phyloP scores from a whole-genome alignment of 2,797 vertebrate genomes.

The Natrix natrix region DNA sequence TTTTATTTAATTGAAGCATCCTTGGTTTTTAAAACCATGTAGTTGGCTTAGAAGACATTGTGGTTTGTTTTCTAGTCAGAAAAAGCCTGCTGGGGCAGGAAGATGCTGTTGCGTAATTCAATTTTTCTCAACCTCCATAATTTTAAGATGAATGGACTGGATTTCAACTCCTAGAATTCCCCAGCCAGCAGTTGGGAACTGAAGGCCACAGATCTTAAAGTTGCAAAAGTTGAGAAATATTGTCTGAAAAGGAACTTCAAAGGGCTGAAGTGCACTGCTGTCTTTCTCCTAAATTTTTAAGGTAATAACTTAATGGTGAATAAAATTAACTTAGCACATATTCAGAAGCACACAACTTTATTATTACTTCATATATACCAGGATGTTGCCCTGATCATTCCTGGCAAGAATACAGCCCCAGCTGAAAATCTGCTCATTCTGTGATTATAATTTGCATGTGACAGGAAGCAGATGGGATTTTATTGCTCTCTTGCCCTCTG shows the following conservation, averaged over 20 bases:
- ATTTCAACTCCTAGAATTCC: background rate
- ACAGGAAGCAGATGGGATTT: background rate
- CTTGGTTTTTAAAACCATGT: background rate
- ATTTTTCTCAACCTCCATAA: background rate
- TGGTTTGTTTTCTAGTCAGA: background rate
- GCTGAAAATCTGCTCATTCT: background rate
- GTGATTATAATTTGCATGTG: background rate
- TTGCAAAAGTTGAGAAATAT: background rate
- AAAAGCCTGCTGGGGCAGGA: background rate
- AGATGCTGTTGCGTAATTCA: background rate
- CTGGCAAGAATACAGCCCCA: background rate
- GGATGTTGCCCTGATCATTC: background rate
- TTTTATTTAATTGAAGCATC: background rate
- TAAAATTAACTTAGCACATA: background rate
- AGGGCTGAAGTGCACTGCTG: background rate
- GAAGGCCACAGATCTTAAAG: background rate
- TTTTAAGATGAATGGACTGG: background rate
- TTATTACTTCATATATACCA: background rate
- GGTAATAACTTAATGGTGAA: background rate
- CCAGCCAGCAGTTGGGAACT: background rate
- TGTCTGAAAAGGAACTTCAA: background rate
- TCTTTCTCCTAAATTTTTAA: background rate
- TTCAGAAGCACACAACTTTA: background rate
- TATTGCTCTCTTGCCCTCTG: background rate
- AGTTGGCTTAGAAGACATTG: background rate